Conservation (phyloP, 1,140 invertebrate species). For the Melitaea cinxia region DNA sequence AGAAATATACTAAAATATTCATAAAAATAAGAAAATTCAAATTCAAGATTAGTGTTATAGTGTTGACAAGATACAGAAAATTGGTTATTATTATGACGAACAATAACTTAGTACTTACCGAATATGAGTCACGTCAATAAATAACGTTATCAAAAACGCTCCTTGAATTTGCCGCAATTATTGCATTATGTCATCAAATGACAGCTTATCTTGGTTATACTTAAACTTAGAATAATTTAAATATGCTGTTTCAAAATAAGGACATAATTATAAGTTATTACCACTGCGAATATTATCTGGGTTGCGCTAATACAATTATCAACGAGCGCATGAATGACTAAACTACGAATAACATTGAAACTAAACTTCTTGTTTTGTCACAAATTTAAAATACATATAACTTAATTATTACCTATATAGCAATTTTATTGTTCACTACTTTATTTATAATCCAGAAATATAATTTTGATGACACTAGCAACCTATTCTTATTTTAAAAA, state of each 20-base stretch:
- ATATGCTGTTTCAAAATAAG: slow-evolving; percentile 3
- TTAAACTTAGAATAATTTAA: slow-evolving; percentile 3
- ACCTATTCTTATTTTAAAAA: neutral
- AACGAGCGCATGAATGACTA: neutral
- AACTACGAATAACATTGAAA: slow-evolving; percentile 4
- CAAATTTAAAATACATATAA: slow-evolving; percentile 1
- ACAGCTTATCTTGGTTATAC: slow-evolving; percentile 35
- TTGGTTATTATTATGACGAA: slow-evolving; percentile 1
- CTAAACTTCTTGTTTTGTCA: slow-evolving; percentile 14
- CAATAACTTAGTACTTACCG: slow-evolving; percentile 26
- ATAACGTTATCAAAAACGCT: slow-evolving; percentile 26
- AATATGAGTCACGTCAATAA: slow-evolving; percentile 32
- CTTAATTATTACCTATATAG: neutral
- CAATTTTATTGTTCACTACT: neutral
- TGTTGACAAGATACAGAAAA: slow-evolving; percentile 1
- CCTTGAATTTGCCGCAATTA: slow-evolving; percentile 60
- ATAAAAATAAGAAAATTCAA: neutral
- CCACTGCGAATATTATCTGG: neutral
- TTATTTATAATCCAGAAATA: neutral
- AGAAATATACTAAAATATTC: too few species aligned
- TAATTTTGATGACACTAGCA: neutral
- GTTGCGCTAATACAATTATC: too few species aligned
- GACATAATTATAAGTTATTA: neutral
- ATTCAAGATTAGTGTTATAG: neutral
- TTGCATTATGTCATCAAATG: slow-evolving; percentile 31